These are phyloP conservation scores for Pristionchus japonicus DNA, from an alignment of 2,888 invertebrate genomes.

Conservation along the genomic window DNA sequence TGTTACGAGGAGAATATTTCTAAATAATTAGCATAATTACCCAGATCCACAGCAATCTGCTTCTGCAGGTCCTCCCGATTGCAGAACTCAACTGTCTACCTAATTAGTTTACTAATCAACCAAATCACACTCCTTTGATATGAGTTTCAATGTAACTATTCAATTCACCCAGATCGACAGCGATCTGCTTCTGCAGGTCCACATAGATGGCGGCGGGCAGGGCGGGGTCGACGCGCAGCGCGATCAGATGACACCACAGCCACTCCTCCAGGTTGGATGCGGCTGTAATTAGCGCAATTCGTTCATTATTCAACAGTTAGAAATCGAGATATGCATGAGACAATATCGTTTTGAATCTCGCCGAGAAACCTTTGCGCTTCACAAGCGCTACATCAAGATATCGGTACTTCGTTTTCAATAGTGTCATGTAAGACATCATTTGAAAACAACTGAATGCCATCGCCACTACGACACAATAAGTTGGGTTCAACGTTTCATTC, in stretches of 20 bases:
- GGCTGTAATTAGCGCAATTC: not conserved
- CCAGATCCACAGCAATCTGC: too few relatives aligned
- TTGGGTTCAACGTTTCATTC: not conserved
- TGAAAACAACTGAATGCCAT: too few relatives aligned
- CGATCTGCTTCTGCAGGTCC: conserved; percentile 68
- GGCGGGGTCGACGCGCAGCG: conserved; percentile 64
- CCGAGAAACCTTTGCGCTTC: not conserved
- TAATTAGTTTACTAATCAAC: too few relatives aligned
- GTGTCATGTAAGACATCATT: too few relatives aligned
- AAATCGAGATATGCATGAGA: not conserved
- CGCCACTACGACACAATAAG: too few relatives aligned
- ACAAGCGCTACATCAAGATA: not conserved
- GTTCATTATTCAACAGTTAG: not conserved
- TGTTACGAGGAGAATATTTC: too few relatives aligned
- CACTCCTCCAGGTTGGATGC: conserved; percentile 68
- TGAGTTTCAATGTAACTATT: not conserved
- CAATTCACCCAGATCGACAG: conserved; percentile 67
- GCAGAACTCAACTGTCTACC: too few relatives aligned
- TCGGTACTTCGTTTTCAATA: too few relatives aligned
- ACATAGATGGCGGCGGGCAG: conserved; percentile 61
- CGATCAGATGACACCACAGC: conserved; percentile 70
- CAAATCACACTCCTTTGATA: not conserved
- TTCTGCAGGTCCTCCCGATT: too few relatives aligned
- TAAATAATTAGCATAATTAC: too few relatives aligned
- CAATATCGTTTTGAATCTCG: too few relatives aligned